Evolutionary conservation across 2,888 invertebrate genomes (phyloP), one percentile per base, ranked within the genome.

Genomic region (Megaustenia siamemsis): DNA sequence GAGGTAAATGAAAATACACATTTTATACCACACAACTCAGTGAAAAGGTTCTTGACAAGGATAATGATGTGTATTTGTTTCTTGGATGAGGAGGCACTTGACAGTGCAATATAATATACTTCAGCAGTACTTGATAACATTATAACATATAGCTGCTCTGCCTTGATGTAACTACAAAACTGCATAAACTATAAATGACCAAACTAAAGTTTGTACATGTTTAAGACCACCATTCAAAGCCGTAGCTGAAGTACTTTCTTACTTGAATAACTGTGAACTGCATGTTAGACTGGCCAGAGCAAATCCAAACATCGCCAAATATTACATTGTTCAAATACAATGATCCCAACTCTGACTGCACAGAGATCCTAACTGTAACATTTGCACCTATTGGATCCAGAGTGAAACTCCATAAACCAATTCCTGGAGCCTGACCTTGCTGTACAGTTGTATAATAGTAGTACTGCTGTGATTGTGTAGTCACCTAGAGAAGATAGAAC

Each of bases 261-360:
- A 89, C 90, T 82, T 69, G 75, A 28, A 45, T 32, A 75, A 90
- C 86, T 2, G 83, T 76, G 82, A 92, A 91, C 84, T 87, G 87
- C 93, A 93, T 92, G 84, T 93, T 93, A 79, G 92, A 91, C 85
- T 93, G 92, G 49, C 93, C 93, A 43, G 93, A 93, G 82, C 93
- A 93, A 10, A 93, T 45, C 93, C 93, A 93, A 0, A 93, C 93
- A 83, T 93, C 93, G 18, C 93, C 93, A 87, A 93, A 93, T 78
- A 92, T 79, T 18, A 93, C 93, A 86, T 93, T 90, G 21, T 81
- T 83, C 4, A 93, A 73, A 3, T 85, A 86, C n/a, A 89, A 86
- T 15, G 79, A 80, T 45, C 88, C 86, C 15, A 84, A 86, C n/a
- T 81, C 87, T n/a, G 90, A 89, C 24, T 73, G 82, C 1, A 90